Evolutionary conservation across 2,888 invertebrate species (phyloP).

Genomic region (Drosophila fungiperda): DNA sequence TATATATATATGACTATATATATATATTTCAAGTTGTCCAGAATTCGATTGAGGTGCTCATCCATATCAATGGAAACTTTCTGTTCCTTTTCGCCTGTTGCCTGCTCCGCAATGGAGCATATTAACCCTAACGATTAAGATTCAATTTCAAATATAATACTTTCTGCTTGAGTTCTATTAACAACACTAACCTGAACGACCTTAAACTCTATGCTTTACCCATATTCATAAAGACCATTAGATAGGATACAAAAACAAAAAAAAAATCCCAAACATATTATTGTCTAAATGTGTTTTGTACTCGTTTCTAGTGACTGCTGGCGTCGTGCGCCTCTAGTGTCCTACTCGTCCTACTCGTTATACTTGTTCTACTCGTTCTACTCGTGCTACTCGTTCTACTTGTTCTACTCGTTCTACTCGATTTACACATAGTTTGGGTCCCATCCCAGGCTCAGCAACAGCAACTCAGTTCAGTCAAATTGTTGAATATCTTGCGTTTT

Average conservation of each 20-base stretch:
- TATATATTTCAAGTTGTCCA: conserved; percentile 11
- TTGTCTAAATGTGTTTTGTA: conserved; percentile 65
- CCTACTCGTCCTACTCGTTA: conserved; percentile 11
- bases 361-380: conserved; percentile 43
- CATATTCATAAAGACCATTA: conserved; percentile 29
- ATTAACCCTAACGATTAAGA: conserved; percentile 54
- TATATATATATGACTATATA: background rate
- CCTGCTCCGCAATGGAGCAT: conserved; percentile 17
- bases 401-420: conserved; percentile 50
- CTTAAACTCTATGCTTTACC: conserved; percentile 39
- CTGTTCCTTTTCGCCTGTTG: conserved; percentile 13
- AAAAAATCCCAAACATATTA: conserved; percentile 14
- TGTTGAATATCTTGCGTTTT: conserved; percentile 50
- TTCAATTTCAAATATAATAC: conserved; percentile 16
- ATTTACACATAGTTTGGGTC: conserved; percentile 58
- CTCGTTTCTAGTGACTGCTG: conserved; percentile 82
- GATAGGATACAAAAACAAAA: conserved; percentile 4
- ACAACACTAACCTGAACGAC: conserved; percentile 45
- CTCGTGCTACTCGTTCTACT: conserved; percentile 71
- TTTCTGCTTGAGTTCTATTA: conserved; percentile 52
- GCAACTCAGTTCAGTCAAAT: conserved; percentile 52
- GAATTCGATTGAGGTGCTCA: conserved; percentile 47
- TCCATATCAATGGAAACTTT: conserved; percentile 20
- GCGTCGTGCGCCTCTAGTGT: conserved; percentile 81
- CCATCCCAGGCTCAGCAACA: conserved; percentile 38